Base-by-base conservation (phyloP, 1,140 invertebrate genomes). In the Sitodiplosis mosellana region DNA sequence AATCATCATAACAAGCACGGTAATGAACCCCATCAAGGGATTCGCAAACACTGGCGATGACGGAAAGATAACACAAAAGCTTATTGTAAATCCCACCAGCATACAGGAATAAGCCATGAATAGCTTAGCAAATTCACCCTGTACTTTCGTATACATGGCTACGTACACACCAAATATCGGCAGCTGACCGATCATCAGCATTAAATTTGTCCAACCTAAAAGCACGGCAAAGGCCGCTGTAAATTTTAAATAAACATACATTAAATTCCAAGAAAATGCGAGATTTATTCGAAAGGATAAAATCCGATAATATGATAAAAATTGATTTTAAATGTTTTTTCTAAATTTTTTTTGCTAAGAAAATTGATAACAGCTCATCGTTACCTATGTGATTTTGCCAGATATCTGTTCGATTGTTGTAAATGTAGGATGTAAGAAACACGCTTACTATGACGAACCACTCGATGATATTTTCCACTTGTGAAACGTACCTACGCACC, bases 1-100 rank as follows among this genome's bases (percentile, higher is more conserved):
- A 2, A 86, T 87, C 85, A 89, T 89, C 83, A 89, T 88, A 0
- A 86, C 84, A 37, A 88, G 60, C 0, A 87, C 82, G 5, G 86
- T 86, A 33, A 87, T 83, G 34, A 87, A 74, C 17, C 78, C 80
- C 59, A 80, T 78, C 49, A 85, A 77, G 1, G 81, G 79, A 65
- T 81, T 81, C 20, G 79, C 75, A 59, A 88, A 87, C 0, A 79
- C 78, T 8, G 78, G 77, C 1, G 81, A 81, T 38, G 78, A 76
- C 0, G 83, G 83, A 63, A 87, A 87, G 53, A 88, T 80, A 0
- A 87, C 82, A 60, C 82, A 86, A 56, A 89, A 87, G 60, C 82
- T 85, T 19, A 87, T 81, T 1, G 83, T 86, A 54, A 88, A 89
- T 0, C 84, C 85, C 19, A 88, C 80, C 10, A 88, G 62, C 40